phyloP scores from a whole-genome alignment of 2,113 vertebrate genomes.

The Phoxinus phoxinus region DNA sequence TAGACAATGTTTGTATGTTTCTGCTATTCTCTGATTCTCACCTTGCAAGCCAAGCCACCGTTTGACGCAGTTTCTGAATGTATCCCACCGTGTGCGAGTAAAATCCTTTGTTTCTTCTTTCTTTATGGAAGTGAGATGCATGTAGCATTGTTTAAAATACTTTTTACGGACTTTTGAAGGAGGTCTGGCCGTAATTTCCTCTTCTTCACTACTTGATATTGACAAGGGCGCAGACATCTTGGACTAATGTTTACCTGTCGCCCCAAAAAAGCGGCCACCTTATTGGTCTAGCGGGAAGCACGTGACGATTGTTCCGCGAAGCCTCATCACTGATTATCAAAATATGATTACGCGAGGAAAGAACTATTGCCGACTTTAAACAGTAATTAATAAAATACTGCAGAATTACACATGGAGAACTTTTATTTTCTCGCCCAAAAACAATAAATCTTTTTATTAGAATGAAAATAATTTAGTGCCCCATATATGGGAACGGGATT shows the following conservation, averaged over 20 bases:
- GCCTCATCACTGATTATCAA: background rate
- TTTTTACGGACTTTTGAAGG: background rate
- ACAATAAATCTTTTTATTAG: background rate
- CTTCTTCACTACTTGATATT: constrained; percentile 23
- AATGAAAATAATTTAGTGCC: constrained; percentile 7
- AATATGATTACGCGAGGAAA: background rate
- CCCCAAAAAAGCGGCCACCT: background rate
- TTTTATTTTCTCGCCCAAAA: background rate
- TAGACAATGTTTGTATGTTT: constrained; percentile 33
- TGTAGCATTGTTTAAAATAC: background rate
- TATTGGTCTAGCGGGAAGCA: background rate
- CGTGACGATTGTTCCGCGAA: background rate
- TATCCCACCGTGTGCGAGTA: background rate
- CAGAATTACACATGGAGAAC: background rate
- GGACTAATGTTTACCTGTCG: background rate
- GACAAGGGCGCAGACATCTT: background rate
- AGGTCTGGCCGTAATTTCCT: background rate
- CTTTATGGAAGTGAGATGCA: constrained; percentile 34
- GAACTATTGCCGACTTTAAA: background rate
- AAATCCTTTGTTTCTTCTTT: constrained; percentile 41
- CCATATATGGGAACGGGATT: background rate
- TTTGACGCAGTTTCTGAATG: constrained; percentile 1
- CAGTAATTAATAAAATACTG: background rate
- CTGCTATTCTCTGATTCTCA: constrained; percentile 31
- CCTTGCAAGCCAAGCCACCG: constrained; percentile 35